Conservation (phyloP, 30 jellyfish, hydroid and myxozoan species). For the Hydractinia symbiolongicarpus region DNA sequence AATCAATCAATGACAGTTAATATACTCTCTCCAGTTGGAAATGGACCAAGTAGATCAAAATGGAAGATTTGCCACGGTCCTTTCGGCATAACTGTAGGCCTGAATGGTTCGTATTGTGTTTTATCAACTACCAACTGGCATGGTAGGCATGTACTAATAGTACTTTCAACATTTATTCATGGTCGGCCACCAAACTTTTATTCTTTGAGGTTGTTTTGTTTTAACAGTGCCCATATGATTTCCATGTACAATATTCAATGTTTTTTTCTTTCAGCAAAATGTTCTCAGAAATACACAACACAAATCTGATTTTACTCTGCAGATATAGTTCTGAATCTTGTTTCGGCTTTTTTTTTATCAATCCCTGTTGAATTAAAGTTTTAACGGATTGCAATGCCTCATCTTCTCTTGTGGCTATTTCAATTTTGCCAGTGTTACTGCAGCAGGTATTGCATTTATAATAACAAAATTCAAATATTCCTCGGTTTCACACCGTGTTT, state of each 20-base stretch:
- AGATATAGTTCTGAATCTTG: not conserved
- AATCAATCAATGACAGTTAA: too few species aligned
- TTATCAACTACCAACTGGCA: too few species aligned
- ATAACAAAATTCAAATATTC: slow-evolving; percentile 38
- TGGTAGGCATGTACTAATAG: too few species aligned
- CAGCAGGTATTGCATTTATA: slow-evolving; percentile 41
- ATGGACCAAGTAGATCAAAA: too few species aligned
- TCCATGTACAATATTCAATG: slow-evolving; percentile 46
- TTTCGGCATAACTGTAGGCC: too few species aligned
- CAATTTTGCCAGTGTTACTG: slow-evolving; percentile 32
- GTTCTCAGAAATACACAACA: slow-evolving; percentile 27
- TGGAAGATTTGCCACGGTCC: too few species aligned
- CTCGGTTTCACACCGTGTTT: slow-evolving; percentile 28
- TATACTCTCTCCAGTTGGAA: too few species aligned
- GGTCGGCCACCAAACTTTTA: slow-evolving; percentile 64
- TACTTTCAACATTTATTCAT: slow-evolving; percentile 33
- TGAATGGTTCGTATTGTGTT: too few species aligned
- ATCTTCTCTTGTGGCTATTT: slow-evolving; percentile 40
- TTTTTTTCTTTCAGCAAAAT: slow-evolving; percentile 37
- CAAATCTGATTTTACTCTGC: slow-evolving; percentile 26
- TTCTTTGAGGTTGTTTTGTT: slow-evolving; percentile 27
- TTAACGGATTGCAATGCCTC: slow-evolving; percentile 19
- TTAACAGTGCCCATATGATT: slow-evolving; percentile 41
- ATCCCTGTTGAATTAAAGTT: slow-evolving; percentile 5
- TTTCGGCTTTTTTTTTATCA: slow-evolving; percentile 2